Evolutionary conservation across 23 tunicate species (phyloP).

Genomic region (Corella eumyota): DNA sequence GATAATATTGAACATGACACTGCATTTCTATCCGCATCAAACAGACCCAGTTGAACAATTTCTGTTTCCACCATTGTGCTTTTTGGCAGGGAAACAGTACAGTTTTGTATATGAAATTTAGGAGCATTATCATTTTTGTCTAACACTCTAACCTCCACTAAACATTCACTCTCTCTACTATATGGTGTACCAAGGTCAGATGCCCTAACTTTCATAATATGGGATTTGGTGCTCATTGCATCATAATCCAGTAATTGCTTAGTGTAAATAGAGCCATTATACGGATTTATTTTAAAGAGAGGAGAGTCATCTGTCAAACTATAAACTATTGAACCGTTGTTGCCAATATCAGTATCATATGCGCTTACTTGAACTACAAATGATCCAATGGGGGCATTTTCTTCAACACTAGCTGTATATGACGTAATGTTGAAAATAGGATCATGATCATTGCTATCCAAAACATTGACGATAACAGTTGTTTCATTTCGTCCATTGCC

Average conservation of each 20-base stretch:
- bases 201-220: constrained; percentile 37
- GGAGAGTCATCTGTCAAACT: constrained; percentile 11
- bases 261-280: constrained; percentile 37
- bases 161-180: constrained; percentile 27
- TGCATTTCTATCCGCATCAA: constrained; percentile 37
- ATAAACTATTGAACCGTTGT: constrained; percentile 51
- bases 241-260: constrained; percentile 26
- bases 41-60: constrained; percentile 16
- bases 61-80: background rate
- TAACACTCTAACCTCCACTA: constrained; percentile 20
- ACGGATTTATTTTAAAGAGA: constrained; percentile 26
- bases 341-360: constrained; percentile 40
- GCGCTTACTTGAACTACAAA: constrained; percentile 35
- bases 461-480: constrained; percentile 18
- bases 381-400: constrained; percentile 20
- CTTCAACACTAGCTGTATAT: constrained; percentile 24
- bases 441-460: constrained; percentile 89
- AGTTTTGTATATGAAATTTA: constrained; percentile 8
- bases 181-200: constrained; percentile 47
- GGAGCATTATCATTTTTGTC: constrained; percentile 82
- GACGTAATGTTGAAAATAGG: constrained; percentile 44
- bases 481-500: constrained; percentile 7
- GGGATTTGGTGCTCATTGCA: constrained; percentile 8
- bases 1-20: constrained; percentile 19
- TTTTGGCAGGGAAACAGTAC: constrained; percentile 9